Percentiles rank a stretch among this genome's conserved stretches.
Conservation (phyloP, 1,140 invertebrate genomes). For the Rhyacophila brunnea region DNA sequence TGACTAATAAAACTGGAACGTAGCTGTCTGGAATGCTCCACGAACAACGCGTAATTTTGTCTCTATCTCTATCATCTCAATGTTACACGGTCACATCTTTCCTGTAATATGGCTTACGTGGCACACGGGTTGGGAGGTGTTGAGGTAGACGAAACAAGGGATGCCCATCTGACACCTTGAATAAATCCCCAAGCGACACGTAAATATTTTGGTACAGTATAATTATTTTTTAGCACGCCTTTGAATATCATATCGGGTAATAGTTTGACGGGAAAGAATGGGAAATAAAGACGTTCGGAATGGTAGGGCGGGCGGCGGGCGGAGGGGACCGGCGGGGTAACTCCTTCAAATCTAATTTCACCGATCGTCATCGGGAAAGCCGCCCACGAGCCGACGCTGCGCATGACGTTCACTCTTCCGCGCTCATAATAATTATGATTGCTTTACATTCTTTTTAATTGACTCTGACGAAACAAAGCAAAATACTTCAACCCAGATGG, state of each 20-base stretch:
- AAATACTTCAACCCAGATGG: background rate
- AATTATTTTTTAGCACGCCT: background rate
- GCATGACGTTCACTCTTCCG: conserved; percentile 33
- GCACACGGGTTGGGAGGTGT: too few species aligned
- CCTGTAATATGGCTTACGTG: too few species aligned
- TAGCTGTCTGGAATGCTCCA: too few species aligned
- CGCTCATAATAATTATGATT: conserved; percentile 30
- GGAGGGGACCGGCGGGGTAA: conserved; percentile 28
- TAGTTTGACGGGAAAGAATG: conserved; percentile 22
- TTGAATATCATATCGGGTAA: conserved; percentile 1
- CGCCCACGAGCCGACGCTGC: conserved; percentile 47
- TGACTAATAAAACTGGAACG: too few species aligned
- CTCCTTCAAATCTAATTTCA: conserved; percentile 58
- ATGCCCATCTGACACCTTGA: too few species aligned
- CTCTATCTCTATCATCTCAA: too few species aligned
- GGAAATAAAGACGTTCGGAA: conserved; percentile 24
- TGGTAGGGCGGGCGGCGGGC: conserved; percentile 16
- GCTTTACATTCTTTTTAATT: conserved; percentile 26
- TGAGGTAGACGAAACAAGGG: too few species aligned
- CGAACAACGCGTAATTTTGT: too few species aligned
- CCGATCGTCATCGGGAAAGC: conserved; percentile 47
- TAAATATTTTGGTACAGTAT: too few species aligned
- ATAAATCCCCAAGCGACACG: too few species aligned
- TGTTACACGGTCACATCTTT: too few species aligned
- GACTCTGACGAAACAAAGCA: conserved; percentile 4